Evolutionary conservation across 2,113 vertebrate genomes (phyloP).

Genomic region (Neolamprologus fasciatus): DNA sequence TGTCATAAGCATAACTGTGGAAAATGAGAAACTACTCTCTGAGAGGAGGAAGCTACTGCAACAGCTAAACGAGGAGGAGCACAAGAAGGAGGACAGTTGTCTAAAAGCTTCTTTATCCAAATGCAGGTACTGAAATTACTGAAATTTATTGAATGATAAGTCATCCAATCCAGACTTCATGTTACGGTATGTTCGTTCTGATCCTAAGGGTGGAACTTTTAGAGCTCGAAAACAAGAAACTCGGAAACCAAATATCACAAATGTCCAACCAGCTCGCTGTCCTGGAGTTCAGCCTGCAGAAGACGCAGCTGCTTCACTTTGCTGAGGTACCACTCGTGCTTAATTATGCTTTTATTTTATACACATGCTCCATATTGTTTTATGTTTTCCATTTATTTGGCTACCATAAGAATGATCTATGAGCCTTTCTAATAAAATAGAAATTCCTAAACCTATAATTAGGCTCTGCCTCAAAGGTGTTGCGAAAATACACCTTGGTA

Average conservation of each 20-base stretch:
- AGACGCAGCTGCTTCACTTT: background rate
- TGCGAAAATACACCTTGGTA: background rate
- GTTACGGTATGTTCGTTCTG: background rate
- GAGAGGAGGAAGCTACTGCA: slow-evolving; percentile 34
- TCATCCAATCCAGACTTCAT: background rate
- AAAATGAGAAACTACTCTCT: slow-evolving; percentile 46
- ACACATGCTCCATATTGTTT: background rate
- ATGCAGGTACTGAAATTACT: slow-evolving; percentile 22
- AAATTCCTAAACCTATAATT: background rate
- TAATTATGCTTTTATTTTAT: background rate
- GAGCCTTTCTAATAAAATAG: background rate
- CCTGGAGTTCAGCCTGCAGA: slow-evolving; percentile 19
- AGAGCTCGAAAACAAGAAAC: slow-evolving; percentile 40
- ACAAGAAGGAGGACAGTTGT: slow-evolving; percentile 1
- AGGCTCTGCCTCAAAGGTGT: background rate
- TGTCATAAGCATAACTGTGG: background rate
- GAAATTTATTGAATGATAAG: background rate
- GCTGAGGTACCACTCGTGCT: background rate
- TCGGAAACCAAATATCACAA: slow-evolving; percentile 15
- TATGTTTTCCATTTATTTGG: background rate
- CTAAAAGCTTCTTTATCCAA: slow-evolving; percentile 14
- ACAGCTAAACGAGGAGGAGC: slow-evolving; percentile 35
- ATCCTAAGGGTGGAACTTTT: slow-evolving; percentile 37
- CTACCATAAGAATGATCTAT: background rate
- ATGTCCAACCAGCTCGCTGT: slow-evolving; percentile 24